Conservation (phyloP, 1,140 invertebrate genomes). For the Conus betulinus region DNA sequence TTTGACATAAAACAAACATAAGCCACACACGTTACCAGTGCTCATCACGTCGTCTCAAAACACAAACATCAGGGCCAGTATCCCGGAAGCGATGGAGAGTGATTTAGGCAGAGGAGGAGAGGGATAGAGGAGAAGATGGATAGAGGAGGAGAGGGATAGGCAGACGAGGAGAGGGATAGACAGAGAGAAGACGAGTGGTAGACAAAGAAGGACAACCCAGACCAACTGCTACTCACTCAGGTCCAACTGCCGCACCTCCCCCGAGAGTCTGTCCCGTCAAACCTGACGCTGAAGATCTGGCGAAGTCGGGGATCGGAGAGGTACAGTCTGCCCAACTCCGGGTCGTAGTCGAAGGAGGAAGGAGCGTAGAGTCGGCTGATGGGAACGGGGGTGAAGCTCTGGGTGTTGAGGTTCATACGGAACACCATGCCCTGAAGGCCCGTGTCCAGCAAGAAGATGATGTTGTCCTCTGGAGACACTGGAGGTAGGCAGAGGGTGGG, state of each 20-base stretch:
- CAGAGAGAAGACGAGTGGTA: not conserved
- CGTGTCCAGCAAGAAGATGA: slow-evolving; percentile 58
- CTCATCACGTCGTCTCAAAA: too few species aligned
- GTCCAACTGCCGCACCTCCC: slow-evolving; percentile 51
- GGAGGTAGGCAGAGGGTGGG: not conserved
- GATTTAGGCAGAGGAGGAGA: too few species aligned
- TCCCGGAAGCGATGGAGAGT: too few species aligned
- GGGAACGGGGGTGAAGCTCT: slow-evolving; percentile 53
- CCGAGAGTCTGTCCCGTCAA: slow-evolving; percentile 52
- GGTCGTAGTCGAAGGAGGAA: slow-evolving; percentile 55
- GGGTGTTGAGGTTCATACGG: slow-evolving; percentile 55
- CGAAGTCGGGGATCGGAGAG: slow-evolving; percentile 49
- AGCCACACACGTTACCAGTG: too few species aligned
- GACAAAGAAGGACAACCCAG: too few species aligned
- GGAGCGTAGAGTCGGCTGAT: slow-evolving; percentile 52
- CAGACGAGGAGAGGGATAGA: too few species aligned
- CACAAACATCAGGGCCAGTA: too few species aligned
- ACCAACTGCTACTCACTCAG: slow-evolving; percentile 39
- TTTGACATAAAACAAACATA: too few species aligned
- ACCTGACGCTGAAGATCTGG: slow-evolving; percentile 56
- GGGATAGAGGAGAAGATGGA: too few species aligned
- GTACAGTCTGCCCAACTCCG: slow-evolving; percentile 52
- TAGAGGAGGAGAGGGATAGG: too few species aligned
- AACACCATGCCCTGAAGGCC: slow-evolving; percentile 51
- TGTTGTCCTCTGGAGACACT: slow-evolving; percentile 55